These are phyloP conservation scores for Periophthalmus magnuspinnatus DNA, from an alignment of 2,797 vertebrate species.

Conservation along the genomic window DNA sequence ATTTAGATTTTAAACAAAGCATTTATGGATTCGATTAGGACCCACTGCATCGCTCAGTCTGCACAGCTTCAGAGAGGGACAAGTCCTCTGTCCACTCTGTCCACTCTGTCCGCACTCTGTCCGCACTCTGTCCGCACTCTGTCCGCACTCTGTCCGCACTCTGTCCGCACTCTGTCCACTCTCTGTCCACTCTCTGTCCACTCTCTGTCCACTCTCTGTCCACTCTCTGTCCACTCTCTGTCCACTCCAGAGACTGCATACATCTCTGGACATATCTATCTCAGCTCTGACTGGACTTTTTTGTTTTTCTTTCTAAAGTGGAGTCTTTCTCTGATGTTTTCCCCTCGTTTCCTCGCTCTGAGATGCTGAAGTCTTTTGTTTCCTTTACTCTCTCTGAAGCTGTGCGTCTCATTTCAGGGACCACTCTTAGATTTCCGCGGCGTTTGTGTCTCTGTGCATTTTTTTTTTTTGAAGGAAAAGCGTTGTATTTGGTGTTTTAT, in stretches of 20 bases:
- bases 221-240: not conserved
- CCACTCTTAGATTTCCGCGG: slow-evolving; percentile 47
- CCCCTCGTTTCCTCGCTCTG: not conserved
- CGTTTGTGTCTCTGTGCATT: slow-evolving; percentile 10
- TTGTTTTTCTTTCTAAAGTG: too few relatives aligned
- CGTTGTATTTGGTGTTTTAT: not conserved
- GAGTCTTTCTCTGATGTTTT: too few relatives aligned
- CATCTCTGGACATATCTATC: too few relatives aligned
- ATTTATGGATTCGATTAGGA: not conserved
- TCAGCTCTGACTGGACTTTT: too few relatives aligned
- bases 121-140: too few relatives aligned
- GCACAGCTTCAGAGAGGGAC: not conserved
- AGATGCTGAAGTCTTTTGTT: not conserved
- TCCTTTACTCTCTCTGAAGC: slow-evolving; percentile 30
- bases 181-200: not conserved
- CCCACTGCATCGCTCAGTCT: not conserved
- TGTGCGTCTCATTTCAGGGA: slow-evolving; percentile 83
- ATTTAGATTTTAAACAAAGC: not conserved
- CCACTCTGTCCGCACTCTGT: not conserved
- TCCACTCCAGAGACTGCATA: too few relatives aligned
- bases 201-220: not conserved
- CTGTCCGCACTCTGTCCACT: not conserved
- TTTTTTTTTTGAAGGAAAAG: slow-evolving; percentile 15
- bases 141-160: not conserved
- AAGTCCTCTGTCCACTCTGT: not conserved